These are phyloP conservation scores for Oasisia sp. DNA, from an alignment of 2,888 invertebrate genomes.

Conservation along the genomic window DNA sequence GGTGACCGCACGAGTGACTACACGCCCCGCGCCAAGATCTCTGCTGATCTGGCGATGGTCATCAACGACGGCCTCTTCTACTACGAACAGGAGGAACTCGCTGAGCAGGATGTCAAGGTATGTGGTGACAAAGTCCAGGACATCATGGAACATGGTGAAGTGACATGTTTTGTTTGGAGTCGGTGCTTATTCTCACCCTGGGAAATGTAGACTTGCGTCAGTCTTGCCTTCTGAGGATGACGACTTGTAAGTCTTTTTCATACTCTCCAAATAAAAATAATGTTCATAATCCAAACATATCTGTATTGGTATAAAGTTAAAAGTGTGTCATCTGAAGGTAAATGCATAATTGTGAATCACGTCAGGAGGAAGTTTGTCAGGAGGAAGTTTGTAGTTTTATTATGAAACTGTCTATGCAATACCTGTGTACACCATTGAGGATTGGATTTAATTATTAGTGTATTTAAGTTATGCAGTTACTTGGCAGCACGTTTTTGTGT, in stretches of 20 bases:
- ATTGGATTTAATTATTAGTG: background rate
- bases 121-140: background rate
- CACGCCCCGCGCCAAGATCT: slow-evolving; percentile 91
- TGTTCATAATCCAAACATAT: too few relatives aligned
- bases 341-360: background rate
- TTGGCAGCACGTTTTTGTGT: too few relatives aligned
- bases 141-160: background rate
- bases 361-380: background rate
- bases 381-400: background rate
- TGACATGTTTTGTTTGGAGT: background rate
- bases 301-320: background rate
- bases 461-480: too few relatives aligned
- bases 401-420: background rate
- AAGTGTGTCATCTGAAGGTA: background rate
- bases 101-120: slow-evolving; percentile 71
- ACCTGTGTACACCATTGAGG: background rate
- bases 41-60: slow-evolving; percentile 91
- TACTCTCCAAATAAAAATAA: too few relatives aligned
- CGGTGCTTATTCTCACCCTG: too few relatives aligned
- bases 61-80: slow-evolving; percentile 97
- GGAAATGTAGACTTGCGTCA: too few relatives aligned
- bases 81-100: slow-evolving; percentile 95
- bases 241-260: too few relatives aligned
- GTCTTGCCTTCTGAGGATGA: too few relatives aligned
- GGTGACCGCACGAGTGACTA: slow-evolving; percentile 91